Conservation (phyloP, 2,113 vertebrate genomes). For the Myrmecophaga tridactyla region DNA sequence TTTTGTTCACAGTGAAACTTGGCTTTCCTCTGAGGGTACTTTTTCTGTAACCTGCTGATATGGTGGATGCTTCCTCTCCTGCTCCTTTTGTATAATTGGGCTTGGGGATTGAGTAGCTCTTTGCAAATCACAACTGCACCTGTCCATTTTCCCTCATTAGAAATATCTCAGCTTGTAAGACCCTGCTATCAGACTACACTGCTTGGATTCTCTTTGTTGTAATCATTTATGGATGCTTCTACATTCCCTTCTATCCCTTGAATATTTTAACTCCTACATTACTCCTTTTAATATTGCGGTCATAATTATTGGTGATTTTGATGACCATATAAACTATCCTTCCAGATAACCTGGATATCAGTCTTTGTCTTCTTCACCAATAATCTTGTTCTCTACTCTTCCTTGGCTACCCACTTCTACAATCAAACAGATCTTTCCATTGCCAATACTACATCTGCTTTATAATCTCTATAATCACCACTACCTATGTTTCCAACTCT, state of each 20-base stretch:
- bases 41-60: background rate
- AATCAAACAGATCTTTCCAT: background rate
- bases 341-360: rapidly evolving
- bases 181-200: background rate
- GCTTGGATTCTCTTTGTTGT: background rate
- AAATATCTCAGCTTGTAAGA: background rate
- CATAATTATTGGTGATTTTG: background rate
- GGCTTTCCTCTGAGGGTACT: background rate
- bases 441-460: background rate
- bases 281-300: background rate
- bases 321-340: background rate
- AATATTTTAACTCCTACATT: background rate
- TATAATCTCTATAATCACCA: background rate
- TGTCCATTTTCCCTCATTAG: background rate
- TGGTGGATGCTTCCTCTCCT: background rate
- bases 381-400: background rate
- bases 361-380: background rate
- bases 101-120: background rate
- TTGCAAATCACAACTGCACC: background rate
- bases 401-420: background rate
- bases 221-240: too few relatives aligned
- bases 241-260: background rate
- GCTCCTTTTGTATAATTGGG: background rate
- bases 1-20: background rate
- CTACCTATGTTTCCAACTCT: background rate